phyloP scores from a whole-genome alignment of 2,113 vertebrate species.

The Sterrhoptilus dennistouni region DNA sequence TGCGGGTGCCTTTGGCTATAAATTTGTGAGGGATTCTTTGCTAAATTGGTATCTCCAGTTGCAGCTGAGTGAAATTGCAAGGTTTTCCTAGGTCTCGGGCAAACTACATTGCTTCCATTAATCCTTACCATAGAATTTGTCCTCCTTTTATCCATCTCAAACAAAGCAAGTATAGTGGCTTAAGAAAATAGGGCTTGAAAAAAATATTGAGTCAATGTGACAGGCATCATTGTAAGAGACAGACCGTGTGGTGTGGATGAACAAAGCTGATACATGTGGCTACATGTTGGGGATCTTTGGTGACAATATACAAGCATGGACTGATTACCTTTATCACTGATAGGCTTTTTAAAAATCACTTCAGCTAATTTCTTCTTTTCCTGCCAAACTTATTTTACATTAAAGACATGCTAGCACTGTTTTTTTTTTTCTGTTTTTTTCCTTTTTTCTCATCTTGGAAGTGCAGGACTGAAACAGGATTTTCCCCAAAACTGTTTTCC shows the following conservation, averaged over 20 bases:
- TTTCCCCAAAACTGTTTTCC: background rate
- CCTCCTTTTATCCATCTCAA: background rate
- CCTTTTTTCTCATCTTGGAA: background rate
- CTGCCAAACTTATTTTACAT: background rate
- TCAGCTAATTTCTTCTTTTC: background rate
- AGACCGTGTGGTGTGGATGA: accelerated
- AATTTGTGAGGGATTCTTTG: background rate
- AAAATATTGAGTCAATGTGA: accelerated
- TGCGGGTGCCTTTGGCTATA: background rate
- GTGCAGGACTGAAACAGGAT: background rate
- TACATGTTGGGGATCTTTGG: background rate
- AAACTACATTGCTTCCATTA: background rate
- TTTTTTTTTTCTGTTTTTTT: background rate
- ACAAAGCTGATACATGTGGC: background rate
- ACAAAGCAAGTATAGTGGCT: background rate
- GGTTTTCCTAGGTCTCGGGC: background rate
- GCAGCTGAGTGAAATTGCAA: background rate
- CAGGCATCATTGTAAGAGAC: background rate
- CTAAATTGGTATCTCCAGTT: background rate
- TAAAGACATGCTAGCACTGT: background rate
- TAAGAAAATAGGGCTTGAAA: background rate
- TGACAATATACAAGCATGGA: background rate
- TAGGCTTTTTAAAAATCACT: background rate
- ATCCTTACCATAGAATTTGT: background rate
- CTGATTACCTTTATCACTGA: background rate